These are phyloP conservation scores for Empidonax alnorum DNA, from an alignment of 2,113 vertebrate genomes.

Conservation along the genomic window DNA sequence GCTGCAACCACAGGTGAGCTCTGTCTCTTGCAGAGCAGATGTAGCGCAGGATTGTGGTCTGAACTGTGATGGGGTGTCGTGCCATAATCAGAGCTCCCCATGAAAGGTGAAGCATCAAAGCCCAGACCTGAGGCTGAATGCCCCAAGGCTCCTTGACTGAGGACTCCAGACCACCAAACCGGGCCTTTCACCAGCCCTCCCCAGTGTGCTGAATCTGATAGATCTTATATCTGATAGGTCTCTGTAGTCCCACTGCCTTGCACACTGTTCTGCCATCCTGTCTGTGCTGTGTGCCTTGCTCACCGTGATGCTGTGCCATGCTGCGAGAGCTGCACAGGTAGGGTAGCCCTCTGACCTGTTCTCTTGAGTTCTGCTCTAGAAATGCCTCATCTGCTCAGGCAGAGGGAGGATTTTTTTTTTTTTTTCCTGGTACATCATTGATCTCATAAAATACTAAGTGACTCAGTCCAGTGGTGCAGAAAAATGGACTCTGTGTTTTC, in stretches of 20 bases:
- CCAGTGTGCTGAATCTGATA: accelerated
- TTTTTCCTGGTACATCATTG: not conserved
- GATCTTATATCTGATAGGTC: accelerated
- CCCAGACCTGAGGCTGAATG: not conserved
- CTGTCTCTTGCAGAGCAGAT: accelerated
- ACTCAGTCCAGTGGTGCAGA: not conserved
- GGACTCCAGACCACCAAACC: not conserved
- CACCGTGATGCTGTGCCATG: not conserved
- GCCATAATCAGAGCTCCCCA: not conserved
- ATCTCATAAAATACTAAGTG: not conserved
- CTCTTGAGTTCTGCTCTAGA: not conserved
- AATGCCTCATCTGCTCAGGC: not conserved
- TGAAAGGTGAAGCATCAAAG: not conserved
- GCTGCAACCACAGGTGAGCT: not conserved
- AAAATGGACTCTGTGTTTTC: constrained; percentile 3
- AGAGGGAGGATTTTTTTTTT: not conserved
- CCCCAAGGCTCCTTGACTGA: not conserved
- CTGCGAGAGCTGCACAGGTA: not conserved
- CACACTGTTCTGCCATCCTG: not conserved
- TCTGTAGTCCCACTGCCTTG: not conserved
- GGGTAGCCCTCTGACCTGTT: not conserved
- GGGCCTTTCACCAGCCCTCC: not conserved
- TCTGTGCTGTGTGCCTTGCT: not conserved
- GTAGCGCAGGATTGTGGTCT: accelerated
- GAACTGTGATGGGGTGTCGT: accelerated